A percentile compares a stretch with the other conserved stretches of the same genome.
phyloP scores from a whole-genome alignment of 53 echinoderm and acorn worm species.

The Holothuria leucospilota region DNA sequence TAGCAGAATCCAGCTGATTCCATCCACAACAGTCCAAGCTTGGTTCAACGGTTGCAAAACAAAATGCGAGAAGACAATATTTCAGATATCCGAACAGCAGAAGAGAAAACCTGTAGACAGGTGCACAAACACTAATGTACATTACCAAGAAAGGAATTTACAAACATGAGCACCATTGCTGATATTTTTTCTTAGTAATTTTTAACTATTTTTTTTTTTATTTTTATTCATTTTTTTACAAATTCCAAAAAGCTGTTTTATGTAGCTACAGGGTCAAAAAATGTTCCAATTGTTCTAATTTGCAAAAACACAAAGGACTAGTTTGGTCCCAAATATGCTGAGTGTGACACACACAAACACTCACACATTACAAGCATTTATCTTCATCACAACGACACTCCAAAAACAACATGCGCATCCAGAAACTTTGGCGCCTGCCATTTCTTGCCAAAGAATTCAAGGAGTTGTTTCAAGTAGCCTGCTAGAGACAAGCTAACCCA shows the following conservation, averaged over 20 bases:
- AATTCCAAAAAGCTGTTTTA: constrained; percentile 10
- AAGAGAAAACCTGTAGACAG: constrained; percentile 24
- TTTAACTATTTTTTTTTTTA: constrained; percentile 8
- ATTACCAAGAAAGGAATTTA: constrained; percentile 32
- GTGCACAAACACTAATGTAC: constrained; percentile 39
- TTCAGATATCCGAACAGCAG: constrained; percentile 28
- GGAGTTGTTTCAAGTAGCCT: constrained; percentile 12
- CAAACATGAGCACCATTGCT: constrained; percentile 50
- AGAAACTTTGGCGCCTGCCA: neutral
- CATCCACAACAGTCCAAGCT: too few relatives aligned
- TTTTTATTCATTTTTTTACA: constrained; percentile 27
- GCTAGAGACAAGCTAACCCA: too few relatives aligned
- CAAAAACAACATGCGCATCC: neutral
- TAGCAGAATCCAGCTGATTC: too few relatives aligned
- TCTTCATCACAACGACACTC: constrained; percentile 29
- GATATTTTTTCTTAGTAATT: constrained; percentile 19
- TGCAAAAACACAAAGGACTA: constrained; percentile 48
- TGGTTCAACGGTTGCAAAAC: too few relatives aligned
- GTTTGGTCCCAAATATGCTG: constrained; percentile 47
- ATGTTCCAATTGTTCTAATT: constrained; percentile 28
- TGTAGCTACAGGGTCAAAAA: constrained; percentile 12
- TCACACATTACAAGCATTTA: constrained; percentile 27
- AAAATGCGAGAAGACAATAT: constrained; percentile 23
- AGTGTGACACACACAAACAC: constrained; percentile 37
- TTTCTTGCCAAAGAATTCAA: constrained; percentile 7